Evolutionary conservation across 2,113 vertebrate genomes (phyloP), one percentile per base, ranked within the genome.

Genomic region (Isichthys henryi): DNA sequence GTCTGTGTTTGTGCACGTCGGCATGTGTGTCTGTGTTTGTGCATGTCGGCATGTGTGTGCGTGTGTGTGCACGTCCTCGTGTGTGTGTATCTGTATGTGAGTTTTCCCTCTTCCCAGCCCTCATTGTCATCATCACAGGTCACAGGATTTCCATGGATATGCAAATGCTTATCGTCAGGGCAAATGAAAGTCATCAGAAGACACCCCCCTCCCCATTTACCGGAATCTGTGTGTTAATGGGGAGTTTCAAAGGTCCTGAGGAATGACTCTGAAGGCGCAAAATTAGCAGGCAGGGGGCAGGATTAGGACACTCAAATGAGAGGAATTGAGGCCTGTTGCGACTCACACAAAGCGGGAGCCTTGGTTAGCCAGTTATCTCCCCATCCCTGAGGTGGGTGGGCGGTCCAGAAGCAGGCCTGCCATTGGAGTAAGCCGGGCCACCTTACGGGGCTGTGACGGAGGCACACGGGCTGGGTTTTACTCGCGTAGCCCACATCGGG

Each of bases 101-200:
- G 35, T 89, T 48, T 43, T n/a, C 85, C 66, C 83, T 50, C 93
- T 52, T 92, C 90, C 49, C 48, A 86, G 15, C 89, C 62, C n/a
- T 17, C 50, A 35, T 80, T 86, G 87, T 90, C 50, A 46, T 70
- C 84, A 88, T 85, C 83, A 88, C 89, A 82, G 86, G 52, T 87
- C 83, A 89, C 88, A 82, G 86, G 52, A 88, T 86, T 86, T 13
- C 86, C 91, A 88, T 46, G 90, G 43, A 43, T 88, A 43, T 91
- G 93, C 90, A 92, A 93, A 94, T 92, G 45, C 31, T 5, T 43
- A 89, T 82, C 56, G 82, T 35, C 86, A 31, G 90, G 66, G 85
- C 85, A 90, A 93, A 89, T 93, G 91, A 93, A 94, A 92, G 92
- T 92, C 87, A 21, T 91, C 80, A 88, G 88, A 90, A 50, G 88